A percentile compares a stretch with the other conserved stretches of the same genome.
These are phyloP conservation scores for Cinclus mexicanus DNA, from an alignment of 2,113 vertebrate genomes.

Conservation along the genomic window DNA sequence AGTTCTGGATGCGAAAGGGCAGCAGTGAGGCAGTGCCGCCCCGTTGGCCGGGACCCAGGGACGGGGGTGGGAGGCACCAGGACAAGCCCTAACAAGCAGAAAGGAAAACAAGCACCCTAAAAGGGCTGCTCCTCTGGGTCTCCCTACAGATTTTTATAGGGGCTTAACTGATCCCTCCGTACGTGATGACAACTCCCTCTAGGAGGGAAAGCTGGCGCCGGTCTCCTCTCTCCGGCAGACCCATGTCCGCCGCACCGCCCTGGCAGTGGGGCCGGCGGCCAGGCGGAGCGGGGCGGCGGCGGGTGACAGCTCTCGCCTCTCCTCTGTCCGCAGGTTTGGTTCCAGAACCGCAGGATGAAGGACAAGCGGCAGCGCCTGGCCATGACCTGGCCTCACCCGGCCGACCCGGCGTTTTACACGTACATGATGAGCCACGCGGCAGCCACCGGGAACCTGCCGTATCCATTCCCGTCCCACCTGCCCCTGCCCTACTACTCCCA, in stretches of 20 bases:
- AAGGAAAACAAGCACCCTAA: neutral
- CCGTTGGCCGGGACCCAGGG: neutral
- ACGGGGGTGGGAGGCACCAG: too few relatives aligned
- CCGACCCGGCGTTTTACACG: slow-evolving; percentile 96
- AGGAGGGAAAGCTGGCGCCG: neutral
- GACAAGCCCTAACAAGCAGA: neutral
- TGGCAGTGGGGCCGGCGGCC: neutral
- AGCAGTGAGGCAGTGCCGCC: neutral
- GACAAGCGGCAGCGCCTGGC: slow-evolving; percentile 96
- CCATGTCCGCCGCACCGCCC: neutral
- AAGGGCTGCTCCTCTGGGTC: neutral
- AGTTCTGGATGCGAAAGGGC: neutral
- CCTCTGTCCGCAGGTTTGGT: slow-evolving; percentile 88
- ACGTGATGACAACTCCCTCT: neutral
- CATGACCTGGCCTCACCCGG: slow-evolving; percentile 98
- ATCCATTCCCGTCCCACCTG: slow-evolving; percentile 95
- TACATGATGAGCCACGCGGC: slow-evolving; percentile 99
- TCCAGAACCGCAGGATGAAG: slow-evolving; percentile 99
- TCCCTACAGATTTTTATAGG: neutral
- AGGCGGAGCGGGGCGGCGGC: neutral
- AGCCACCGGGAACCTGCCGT: slow-evolving; percentile 92
- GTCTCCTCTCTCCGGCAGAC: neutral
- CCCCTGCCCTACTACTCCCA: slow-evolving; percentile 96
- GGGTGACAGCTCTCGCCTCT: neutral
- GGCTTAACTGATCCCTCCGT: neutral